phyloP scores from a whole-genome alignment of 2,888 invertebrate genomes.

The Phasia obesa region DNA sequence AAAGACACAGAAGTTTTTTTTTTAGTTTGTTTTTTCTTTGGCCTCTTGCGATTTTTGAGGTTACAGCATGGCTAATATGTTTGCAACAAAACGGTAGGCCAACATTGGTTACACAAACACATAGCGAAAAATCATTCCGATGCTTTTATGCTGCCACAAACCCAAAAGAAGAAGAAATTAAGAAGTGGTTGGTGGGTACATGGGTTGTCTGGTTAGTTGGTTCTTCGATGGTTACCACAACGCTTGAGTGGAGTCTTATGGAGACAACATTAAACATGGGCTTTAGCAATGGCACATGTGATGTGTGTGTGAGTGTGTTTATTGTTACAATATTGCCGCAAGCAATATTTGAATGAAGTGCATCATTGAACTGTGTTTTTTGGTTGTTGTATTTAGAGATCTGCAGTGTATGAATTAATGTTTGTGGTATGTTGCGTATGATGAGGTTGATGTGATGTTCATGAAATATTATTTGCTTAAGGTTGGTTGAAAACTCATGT shows the following conservation, averaged over 20 bases:
- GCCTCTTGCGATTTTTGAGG: constrained; percentile 56
- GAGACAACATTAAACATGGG: constrained; percentile 49
- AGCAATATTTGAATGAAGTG: constrained; percentile 68
- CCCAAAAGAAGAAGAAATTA: constrained; percentile 5
- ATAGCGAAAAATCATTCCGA: constrained; percentile 59
- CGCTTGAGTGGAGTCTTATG: constrained; percentile 43
- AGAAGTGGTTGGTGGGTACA: constrained; percentile 10
- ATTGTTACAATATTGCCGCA: constrained; percentile 67
- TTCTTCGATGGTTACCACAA: constrained; percentile 35
- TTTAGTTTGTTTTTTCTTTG: constrained; percentile 2
- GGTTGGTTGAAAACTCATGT: constrained; percentile 65
- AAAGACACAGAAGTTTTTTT: constrained; percentile 49
- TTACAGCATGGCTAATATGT: constrained; percentile 76
- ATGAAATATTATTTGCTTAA: constrained; percentile 70
- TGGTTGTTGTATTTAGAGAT: constrained; percentile 33
- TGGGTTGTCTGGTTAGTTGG: constrained; percentile 25
- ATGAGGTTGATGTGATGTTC: constrained; percentile 55
- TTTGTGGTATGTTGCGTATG: constrained; percentile 39
- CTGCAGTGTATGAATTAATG: constrained; percentile 25
- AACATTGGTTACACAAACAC: constrained; percentile 70
- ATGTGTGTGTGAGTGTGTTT: constrained; percentile 26
- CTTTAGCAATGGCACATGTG: no score
- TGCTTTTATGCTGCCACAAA: constrained; percentile 26
- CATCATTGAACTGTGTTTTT: constrained; percentile 68
- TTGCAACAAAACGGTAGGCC: constrained; percentile 78